Conservation (phyloP, 2,113 vertebrate genomes). For the Ursus arctos region DNA sequence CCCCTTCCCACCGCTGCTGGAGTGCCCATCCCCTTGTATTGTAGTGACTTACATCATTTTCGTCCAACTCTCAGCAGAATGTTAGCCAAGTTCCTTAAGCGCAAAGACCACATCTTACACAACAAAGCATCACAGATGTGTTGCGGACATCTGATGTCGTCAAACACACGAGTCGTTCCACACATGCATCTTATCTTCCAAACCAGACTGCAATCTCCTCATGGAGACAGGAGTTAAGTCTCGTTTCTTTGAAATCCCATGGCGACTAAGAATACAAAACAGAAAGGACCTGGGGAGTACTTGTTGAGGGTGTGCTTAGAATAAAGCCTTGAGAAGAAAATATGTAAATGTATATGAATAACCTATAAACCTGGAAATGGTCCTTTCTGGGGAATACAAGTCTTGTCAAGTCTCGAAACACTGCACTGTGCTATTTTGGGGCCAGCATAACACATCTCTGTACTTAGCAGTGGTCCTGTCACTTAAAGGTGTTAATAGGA, state of each 20-base stretch:
- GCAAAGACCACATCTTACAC: neutral
- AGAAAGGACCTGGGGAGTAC: neutral
- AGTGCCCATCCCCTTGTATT: neutral
- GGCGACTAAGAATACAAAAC: neutral
- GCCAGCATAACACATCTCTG: conserved; percentile 37
- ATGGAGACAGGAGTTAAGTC: neutral
- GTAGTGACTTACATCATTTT: neutral
- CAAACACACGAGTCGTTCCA: neutral
- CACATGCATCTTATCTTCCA: neutral
- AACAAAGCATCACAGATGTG: neutral
- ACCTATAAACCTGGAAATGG: conserved; percentile 42
- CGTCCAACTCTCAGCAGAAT: neutral
- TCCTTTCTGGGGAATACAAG: conserved; percentile 33
- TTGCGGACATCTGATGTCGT: neutral
- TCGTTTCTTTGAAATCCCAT: neutral
- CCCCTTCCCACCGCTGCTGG: neutral
- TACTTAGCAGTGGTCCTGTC: conserved; percentile 52
- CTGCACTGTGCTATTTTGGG: conserved; percentile 60
- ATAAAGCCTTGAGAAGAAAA: conserved; percentile 25
- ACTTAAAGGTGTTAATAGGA: conserved; percentile 60
- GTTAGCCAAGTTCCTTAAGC: neutral
- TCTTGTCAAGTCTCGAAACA: conserved; percentile 59
- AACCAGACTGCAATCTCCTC: neutral
- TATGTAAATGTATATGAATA: conserved; percentile 35
- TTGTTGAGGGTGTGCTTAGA: neutral